phyloP scores from a whole-genome alignment of 1,140 invertebrate genomes.

The Ladona fulva region DNA sequence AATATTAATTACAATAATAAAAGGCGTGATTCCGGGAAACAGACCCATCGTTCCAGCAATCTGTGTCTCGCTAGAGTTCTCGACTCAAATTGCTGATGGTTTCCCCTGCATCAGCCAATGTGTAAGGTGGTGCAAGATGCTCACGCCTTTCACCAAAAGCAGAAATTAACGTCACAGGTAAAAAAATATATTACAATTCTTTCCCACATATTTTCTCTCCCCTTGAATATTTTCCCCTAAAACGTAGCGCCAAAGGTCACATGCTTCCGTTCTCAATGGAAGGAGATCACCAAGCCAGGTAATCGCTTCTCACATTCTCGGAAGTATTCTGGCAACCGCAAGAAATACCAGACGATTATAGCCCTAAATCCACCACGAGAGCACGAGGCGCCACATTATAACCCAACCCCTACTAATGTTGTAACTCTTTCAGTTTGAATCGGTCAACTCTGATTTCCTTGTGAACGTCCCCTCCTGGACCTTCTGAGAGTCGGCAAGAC shows the following conservation, averaged over 20 bases:
- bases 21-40: neutral
- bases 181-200: slow-evolving; percentile 7
- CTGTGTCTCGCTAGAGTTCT: neutral
- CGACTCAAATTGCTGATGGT: neutral
- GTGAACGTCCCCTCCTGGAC: neutral
- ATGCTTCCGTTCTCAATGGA: too few relatives aligned
- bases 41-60: neutral
- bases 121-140: neutral
- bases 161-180: neutral
- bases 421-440: neutral
- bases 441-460: neutral
- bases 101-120: neutral
- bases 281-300: too few relatives aligned
- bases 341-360: neutral
- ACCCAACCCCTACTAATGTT: too few relatives aligned
- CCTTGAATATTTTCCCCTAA: neutral
- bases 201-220: neutral
- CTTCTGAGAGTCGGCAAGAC: neutral
- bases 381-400: neutral
- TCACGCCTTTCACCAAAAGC: neutral
- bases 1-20: slow-evolving; percentile 2
- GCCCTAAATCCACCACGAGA: neutral
- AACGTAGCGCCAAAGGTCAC: too few relatives aligned
- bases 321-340: too few relatives aligned
- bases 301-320: too few relatives aligned